phyloP scores from a whole-genome alignment of 2,888 invertebrate species.

The Stramonita haemastoma region DNA sequence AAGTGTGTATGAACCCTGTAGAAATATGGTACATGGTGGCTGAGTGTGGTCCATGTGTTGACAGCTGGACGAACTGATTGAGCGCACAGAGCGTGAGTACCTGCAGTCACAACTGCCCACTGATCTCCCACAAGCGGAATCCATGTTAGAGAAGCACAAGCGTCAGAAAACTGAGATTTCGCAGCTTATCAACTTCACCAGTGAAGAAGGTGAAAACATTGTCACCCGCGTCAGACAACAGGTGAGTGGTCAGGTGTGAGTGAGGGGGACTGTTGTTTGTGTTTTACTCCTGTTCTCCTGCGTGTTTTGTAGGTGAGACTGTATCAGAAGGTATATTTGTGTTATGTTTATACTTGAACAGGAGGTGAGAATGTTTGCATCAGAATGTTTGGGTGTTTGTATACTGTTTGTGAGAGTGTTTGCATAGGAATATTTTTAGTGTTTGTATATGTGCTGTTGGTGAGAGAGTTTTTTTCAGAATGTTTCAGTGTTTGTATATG shows the following conservation, averaged over 20 bases:
- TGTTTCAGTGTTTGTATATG: too few species aligned
- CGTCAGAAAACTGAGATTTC: slow-evolving; percentile 82
- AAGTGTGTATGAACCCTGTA: too few species aligned
- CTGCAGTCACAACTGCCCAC: slow-evolving; percentile 77
- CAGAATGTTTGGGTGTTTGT: too few species aligned
- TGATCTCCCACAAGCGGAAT: slow-evolving; percentile 80
- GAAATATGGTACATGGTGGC: not conserved
- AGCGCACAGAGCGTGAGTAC: slow-evolving; percentile 80
- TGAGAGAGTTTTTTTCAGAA: too few species aligned
- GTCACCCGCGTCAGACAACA: slow-evolving; percentile 84
- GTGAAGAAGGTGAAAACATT: slow-evolving; percentile 84
- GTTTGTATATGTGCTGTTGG: too few species aligned
- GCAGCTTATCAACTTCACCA: slow-evolving; percentile 84
- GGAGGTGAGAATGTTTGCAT: too few species aligned
- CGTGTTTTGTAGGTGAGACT: not conserved
- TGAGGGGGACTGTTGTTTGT: not conserved
- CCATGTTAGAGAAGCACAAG: slow-evolving; percentile 82
- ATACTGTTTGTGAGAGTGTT: too few species aligned
- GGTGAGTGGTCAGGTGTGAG: slow-evolving; percentile 67
- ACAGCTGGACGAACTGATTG: slow-evolving; percentile 82
- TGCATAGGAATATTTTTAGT: too few species aligned
- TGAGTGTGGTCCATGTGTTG: not conserved
- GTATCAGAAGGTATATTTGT: not conserved
- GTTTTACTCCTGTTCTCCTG: not conserved
- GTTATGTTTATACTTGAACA: too few species aligned